Evolutionary conservation across 2,113 vertebrate genomes (phyloP), one percentile per base, ranked within the genome.

Genomic region (Amphiprion ocellaris): DNA sequence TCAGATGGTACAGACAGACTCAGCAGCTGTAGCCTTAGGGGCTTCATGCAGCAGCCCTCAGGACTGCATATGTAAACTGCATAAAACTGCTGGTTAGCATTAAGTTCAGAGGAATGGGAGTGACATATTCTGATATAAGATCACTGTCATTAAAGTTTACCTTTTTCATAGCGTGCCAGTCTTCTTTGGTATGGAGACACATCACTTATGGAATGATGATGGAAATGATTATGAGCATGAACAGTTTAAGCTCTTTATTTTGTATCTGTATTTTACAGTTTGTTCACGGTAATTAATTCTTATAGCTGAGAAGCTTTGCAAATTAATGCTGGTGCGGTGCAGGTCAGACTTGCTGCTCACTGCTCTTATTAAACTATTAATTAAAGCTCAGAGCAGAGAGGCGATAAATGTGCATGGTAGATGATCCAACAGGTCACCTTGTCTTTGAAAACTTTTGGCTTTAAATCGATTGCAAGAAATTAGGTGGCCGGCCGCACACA

Each of bases 281-380:
- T 90, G 74, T 83, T 82, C 72, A 84, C 33, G 49, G 82, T 86
- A 90, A 90, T 92, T 87, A 84, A 85, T 87, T 87, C 61, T 82
- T 55, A 87, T 70, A 72, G 69, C 68, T 63, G 59, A 79, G 81
- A 75, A 86, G 89, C 77, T 88, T 74, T 77, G 68, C 65, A 83
- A 87, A 92, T 90, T 84, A 88, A 92, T 78, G 78, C 70, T 50
- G 74, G 80, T 67, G 85, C 71, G 37, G 70, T 37, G 26, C 81
- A 81, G 75, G 78, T 87, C 82, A 83, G 75, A 60, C 74, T 81
- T 41, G 63, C 82, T 74, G 72, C 82, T 68, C 83, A 64, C 62
- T 67, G 63, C 64, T 86, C 46, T 54, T 88, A 88, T 76, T 75
- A 77, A 84, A 68, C 70, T 74, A 85, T 75, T 87, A 91, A 92